Base-by-base conservation (phyloP, 2,113 vertebrate genomes). In the Hypanus sabinus region DNA sequence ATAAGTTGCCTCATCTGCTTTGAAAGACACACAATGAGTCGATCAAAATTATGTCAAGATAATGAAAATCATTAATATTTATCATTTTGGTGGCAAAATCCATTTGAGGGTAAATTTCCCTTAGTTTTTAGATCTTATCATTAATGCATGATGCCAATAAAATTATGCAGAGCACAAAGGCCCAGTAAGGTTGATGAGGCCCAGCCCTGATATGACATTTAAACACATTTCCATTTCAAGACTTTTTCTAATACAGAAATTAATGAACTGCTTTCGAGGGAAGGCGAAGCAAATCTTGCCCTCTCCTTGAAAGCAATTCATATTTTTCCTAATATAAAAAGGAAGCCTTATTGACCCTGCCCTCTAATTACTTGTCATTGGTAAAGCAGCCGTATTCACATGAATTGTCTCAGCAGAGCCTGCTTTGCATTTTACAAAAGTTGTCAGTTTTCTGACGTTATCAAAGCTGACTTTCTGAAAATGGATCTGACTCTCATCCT, bases 141-240 rank as follows among this genome's bases (percentile, higher is more conserved):
- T 93, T 93, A 93, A 93, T 93, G 91, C 91, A 93, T 93, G 91
- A 75, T 93, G 91, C 91, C 70, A 93, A 93, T 93, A 93, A 93
- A 93, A 93, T 93, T 93, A 93, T 93, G 70, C 91, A 73, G 91
- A 93, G 91, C 70, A 75, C 91, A 73, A 93, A 93, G 91, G 68
- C 68, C 91, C 1, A 38, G 38, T 93, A 93, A 93, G 70, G 91
- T 93, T 93, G 91, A 93, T 93, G 91, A 93, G 70, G 91, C 68
- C 70, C 68, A 93, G 91, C 91, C 91, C 91, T 93, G 91, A 65
- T 75, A 93, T 93, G 91, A 93, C 91, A 93, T 93, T 93, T 93
- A 93, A 93, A 93, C 91, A 93, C 91, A 93, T 93, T 93, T 93
- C 91, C 91, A 93, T 93, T 93, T 92, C 90, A 92, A 92, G 90